Evolutionary conservation across 2,113 vertebrate species (phyloP).

Genomic region (Melanerpes aurifrons): DNA sequence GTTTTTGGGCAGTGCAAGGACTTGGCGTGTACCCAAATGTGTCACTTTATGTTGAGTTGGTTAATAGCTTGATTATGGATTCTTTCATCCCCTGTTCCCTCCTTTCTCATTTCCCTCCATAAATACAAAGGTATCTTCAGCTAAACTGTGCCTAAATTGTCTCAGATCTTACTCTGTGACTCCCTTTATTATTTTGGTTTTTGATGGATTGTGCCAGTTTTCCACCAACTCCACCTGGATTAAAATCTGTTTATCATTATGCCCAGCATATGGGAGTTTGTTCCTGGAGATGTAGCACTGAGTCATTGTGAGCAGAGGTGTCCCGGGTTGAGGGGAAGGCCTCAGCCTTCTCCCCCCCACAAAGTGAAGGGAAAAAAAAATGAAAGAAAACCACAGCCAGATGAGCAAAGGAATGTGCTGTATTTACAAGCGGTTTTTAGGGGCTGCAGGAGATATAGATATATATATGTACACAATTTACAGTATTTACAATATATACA

Average conservation of each 20-base stretch:
- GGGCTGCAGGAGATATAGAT: too few relatives aligned
- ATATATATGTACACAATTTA: too few relatives aligned
- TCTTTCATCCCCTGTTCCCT: background rate
- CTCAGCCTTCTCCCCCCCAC: too few relatives aligned
- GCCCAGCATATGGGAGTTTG: background rate
- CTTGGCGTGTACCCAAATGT: background rate
- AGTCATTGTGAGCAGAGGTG: background rate
- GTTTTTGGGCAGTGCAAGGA: background rate
- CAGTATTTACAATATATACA: too few relatives aligned
- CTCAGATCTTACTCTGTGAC: background rate
- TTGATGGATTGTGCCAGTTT: accelerated
- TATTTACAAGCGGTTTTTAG: too few relatives aligned
- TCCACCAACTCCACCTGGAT: background rate
- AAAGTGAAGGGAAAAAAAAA: too few relatives aligned
- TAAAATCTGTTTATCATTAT: background rate
- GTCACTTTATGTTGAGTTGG: background rate
- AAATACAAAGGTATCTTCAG: background rate
- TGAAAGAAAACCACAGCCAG: too few relatives aligned
- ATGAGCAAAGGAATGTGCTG: too few relatives aligned
- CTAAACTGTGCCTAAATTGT: background rate
- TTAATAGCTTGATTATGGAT: background rate
- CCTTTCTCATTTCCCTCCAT: background rate
- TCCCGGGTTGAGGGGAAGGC: too few relatives aligned
- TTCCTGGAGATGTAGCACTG: accelerated
- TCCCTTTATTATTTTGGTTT: background rate